Evolutionary conservation across 2,113 vertebrate species (phyloP), one percentile per base, ranked within the genome.

Genomic region (Zosterops pallidus): DNA sequence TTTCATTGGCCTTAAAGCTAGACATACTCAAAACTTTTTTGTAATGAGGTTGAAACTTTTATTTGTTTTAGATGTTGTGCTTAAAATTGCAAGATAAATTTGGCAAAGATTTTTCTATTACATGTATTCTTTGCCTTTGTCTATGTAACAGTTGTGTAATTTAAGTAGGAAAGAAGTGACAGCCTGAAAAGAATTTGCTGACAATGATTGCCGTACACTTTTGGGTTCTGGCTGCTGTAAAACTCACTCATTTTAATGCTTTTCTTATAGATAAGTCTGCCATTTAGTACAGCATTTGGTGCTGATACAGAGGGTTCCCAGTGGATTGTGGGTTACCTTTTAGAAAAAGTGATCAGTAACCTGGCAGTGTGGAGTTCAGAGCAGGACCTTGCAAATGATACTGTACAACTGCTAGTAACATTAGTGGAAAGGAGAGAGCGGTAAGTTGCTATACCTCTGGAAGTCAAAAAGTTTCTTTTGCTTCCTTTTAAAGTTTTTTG

Each of bases 301-400:
- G 98, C 98, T 18, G 99, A 99, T 97, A 99, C 99, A 5, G 99
- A 99, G 97, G 99, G 99, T 53, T 99, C 99, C 95, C 99, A 99
- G 97, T 99, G 99, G 99, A 99, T 99, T 97, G 98, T 99, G 96
- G 99, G 99, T 96, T 99, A 99, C 96, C 99, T 99, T 86, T 98
- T 99, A 97, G 99, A 99, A 97, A 99, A 99, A 97, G 99, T 99
- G 94, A 99, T 99, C 97, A 99, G 99, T 97, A 99, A 99, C 96
- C 98, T 99, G 89, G 99, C 99, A 0, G 99, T 99, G 90, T 99
- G 99, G 99, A 99, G 99, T 97, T 99, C 99, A 29, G 99, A 99
- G 97, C 97, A 99, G 11, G 99, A 99, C 90, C 98, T 99, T 76
- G 99, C 99, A 35, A 99, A 98, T 85, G 99, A 99, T 97, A 99